These are phyloP conservation scores for Tenualosa thibaudeaui DNA, from an alignment of 2,797 vertebrate species.

Conservation along the genomic window DNA sequence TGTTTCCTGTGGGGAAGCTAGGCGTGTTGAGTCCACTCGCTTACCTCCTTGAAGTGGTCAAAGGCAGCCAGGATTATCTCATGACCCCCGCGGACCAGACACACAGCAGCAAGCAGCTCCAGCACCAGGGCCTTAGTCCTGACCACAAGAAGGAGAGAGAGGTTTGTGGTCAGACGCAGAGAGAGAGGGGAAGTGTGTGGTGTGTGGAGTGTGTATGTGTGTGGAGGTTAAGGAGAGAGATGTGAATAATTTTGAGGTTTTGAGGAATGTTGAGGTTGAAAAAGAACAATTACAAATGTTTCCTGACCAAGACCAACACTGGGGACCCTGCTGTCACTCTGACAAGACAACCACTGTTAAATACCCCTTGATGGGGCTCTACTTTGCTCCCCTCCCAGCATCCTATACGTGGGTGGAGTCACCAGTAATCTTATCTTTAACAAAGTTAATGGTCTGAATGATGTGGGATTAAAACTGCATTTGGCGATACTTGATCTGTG, in stretches of 20 bases:
- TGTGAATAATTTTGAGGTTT: background rate
- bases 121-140: constrained; percentile 95
- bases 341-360: background rate
- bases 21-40: background rate
- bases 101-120: constrained; percentile 90
- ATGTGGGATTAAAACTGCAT: background rate
- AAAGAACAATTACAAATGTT: background rate
- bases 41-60: constrained; percentile 95
- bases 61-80: constrained; percentile 95
- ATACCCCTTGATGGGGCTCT: background rate
- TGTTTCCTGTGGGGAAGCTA: background rate
- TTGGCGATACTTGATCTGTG: background rate
- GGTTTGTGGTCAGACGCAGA: background rate
- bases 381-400: background rate
- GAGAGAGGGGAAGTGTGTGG: constrained; percentile 17
- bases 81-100: constrained; percentile 93
- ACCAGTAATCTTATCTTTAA: background rate
- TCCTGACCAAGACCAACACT: background rate
- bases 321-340: background rate
- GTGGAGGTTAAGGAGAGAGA: background rate
- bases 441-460: background rate
- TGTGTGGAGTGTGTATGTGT: background rate
- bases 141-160: constrained; percentile 19
- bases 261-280: background rate
- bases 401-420: background rate